Base-by-base conservation (phyloP, 2,888 invertebrate species). In the Rambutsinella grinnellia region DNA sequence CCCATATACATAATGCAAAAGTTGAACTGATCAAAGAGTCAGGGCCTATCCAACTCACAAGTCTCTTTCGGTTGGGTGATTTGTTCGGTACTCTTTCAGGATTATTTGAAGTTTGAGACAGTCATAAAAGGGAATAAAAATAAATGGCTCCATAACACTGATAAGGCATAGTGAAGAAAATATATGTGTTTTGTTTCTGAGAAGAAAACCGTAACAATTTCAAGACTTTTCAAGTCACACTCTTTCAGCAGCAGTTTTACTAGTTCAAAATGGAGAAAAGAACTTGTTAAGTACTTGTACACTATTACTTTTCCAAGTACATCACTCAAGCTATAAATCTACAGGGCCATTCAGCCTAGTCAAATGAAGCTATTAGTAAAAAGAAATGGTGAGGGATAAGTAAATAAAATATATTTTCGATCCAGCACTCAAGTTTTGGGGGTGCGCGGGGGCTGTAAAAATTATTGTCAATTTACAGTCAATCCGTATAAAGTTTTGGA, bases 81-180 rank as follows among this genome's bases (percentile, higher is more conserved):
- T 76, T 76, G 76, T 76, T 76, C 76, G 76, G 76, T 67, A 76
- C 70, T 76, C 76, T 76, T 76, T 70, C 60, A 76, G 71, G 76
- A 76, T 76, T 76, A 76, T 76, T 71, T 70, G 71, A n/a, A 70
- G 71, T 66, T 76, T 71, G 70, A 76, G 76, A 78, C 77, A 72
- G 72, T 68, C 77, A 76, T 79, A 79, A 79, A 79, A 76, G 69
- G 76, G 76, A 79, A 79, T 79, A 79, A 79, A 79, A 79, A 79
- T 79, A 79, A 79, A 79, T 79, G 79, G 76, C 72, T 69, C 79
- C 79, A 79, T 79, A 76, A 76, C 57, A 76, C 51, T 71, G 76
- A 76, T 76, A 76, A 69, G 63, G 66, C 28, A 36, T 8, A 36
- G 61, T 56, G 49, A 56, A 47, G 36, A 49, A 53, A 44, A n/a